Evolutionary conservation across 1,140 invertebrate species (phyloP).

Genomic region (Notospermus geniculatus): DNA sequence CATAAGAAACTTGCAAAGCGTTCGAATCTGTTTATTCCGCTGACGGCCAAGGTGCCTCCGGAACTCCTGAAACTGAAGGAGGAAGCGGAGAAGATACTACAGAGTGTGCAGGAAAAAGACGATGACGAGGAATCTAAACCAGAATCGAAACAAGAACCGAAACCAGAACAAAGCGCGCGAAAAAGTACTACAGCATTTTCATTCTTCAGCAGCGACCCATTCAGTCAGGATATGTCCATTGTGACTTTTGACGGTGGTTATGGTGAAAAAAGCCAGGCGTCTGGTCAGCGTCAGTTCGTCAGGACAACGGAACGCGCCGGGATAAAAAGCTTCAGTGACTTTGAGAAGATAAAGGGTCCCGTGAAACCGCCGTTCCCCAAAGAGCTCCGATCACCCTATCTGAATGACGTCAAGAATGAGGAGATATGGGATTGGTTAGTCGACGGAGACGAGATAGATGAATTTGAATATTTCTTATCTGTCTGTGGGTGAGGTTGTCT

Average conservation of each 20-base stretch:
- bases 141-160: not conserved
- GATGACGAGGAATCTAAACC: constrained; percentile 12
- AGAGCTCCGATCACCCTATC: constrained; percentile 27
- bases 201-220: constrained; percentile 4
- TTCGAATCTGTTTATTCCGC: constrained; percentile 38
- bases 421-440: constrained; percentile 48
- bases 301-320: constrained; percentile 8
- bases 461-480: constrained; percentile 46
- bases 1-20: constrained; percentile 26
- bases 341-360: constrained; percentile 25
- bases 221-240: constrained; percentile 15
- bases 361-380: constrained; percentile 35
- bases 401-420: constrained; percentile 32
- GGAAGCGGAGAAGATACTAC: constrained; percentile 42
- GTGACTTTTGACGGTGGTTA: not conserved
- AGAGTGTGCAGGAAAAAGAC: constrained; percentile 29
- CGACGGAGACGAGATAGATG: constrained; percentile 34
- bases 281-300: constrained; percentile 8
- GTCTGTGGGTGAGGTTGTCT: constrained; percentile 43
- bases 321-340: constrained; percentile 6
- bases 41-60: constrained; percentile 35
- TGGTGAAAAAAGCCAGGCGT: not conserved
- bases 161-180: not conserved
- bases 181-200: not conserved
- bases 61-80: constrained; percentile 36